Percentiles rank a stretch among this genome's conserved stretches.
Evolutionary conservation across 2,113 vertebrate genomes (phyloP).

Genomic region (Paradisaea rubra): DNA sequence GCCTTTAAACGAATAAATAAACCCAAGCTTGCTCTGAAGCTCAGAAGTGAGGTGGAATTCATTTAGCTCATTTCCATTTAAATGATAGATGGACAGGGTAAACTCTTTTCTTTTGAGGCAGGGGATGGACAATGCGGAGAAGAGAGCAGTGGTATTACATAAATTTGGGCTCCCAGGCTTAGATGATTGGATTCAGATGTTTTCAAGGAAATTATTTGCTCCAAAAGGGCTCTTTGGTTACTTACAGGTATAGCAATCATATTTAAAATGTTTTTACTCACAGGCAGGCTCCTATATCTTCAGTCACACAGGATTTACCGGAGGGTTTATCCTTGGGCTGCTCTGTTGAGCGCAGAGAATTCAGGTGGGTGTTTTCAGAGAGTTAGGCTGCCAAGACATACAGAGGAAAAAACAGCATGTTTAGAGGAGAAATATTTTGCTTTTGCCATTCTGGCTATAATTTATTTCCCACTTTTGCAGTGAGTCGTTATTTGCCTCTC

Average conservation of each 20-base stretch:
- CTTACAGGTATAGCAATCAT: conserved; percentile 36
- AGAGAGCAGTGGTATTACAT: background rate
- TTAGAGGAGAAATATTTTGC: conserved; percentile 34
- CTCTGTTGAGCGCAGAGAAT: conserved; percentile 1
- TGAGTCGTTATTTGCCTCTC: background rate
- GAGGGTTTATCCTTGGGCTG: conserved; percentile 7
- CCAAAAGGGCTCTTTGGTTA: conserved; percentile 32
- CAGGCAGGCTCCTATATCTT: conserved; percentile 15
- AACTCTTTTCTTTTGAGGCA: conserved; percentile 33
- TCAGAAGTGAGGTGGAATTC: conserved; percentile 47
- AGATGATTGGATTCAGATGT: conserved; percentile 44
- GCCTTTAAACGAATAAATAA: conserved; percentile 53
- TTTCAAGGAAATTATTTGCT: conserved; percentile 38
- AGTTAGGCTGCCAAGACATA: conserved; percentile 37
- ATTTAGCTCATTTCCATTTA: conserved; percentile 59
- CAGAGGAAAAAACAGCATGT: background rate
- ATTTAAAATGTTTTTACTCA: conserved; percentile 55
- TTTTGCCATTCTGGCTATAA: background rate
- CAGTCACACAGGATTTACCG: conserved; percentile 26
- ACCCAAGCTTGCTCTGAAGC: conserved; percentile 22
- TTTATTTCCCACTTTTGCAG: background rate
- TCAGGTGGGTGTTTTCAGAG: conserved; percentile 11
- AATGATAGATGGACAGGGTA: conserved; percentile 41
- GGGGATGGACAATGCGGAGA: background rate
- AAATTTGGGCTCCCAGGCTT: background rate